Evolutionary conservation across 1,140 invertebrate species (phyloP), one percentile per base, ranked within the genome.

Genomic region (Diorhabda sublineata): DNA sequence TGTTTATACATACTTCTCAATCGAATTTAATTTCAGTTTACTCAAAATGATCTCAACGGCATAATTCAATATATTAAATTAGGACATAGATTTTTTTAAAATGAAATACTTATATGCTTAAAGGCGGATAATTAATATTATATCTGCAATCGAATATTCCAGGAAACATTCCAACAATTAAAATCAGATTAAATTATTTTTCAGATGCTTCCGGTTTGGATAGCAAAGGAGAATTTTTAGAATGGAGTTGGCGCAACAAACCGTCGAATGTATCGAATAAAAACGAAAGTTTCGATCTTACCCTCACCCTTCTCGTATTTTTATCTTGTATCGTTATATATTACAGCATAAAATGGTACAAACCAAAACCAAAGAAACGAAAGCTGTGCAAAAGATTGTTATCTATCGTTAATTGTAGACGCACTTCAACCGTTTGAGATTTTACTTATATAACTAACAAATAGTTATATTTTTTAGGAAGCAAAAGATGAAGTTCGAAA

Each of bases 211-310:
- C 73, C 2, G 73, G 72, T 3, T 58, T 70, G 2, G 76, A 77
- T 41, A 71, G 69, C 42, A 70, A 58, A n/a, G 72, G 67, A 7
- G 73, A 79, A 45, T 71, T 73, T 9, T 74, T 76, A 44, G 73
- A 77, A 11, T 80, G 79, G 79, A 77, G 77, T 62, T 80, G 79
- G 79, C 69, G 79, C 5, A 78, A 79, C 66, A 78, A 78, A 56
- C 71, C 72, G 43, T 42, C 61, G 3, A 71, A 74, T 26, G 45
- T 64, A 4, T 7, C 57, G 4, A 42, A 57, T 41, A 62, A 60
- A 47, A 58, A 64, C n/a, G 71, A 78, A 8, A 71, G 70, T 67
- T 78, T 77, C 52, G 76, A 74, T 61, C 43, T 74, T 42, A 76
- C 77, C 5, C 43, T 75, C 3, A 73, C 69, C 1, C 7, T 78